Evolutionary conservation across 2,888 invertebrate genomes (phyloP), one percentile per base, ranked within the genome.

Genomic region (Rosalia funebris): DNA sequence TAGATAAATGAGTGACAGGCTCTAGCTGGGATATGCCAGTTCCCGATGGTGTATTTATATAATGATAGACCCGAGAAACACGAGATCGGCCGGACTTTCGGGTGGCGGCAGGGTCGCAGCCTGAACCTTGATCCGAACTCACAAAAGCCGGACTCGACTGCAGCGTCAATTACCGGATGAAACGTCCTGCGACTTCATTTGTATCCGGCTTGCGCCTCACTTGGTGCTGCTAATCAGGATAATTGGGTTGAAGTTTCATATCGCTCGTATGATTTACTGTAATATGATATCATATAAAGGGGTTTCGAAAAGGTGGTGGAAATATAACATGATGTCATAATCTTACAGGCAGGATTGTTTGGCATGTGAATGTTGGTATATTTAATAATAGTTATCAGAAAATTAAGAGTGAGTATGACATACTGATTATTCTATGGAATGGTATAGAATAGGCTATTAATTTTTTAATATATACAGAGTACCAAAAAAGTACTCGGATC

Each of bases 41-140:
- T 79, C 80, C 80, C 80, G 78, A 70, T 77, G 80, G 80, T 80
- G 80, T 80, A 81, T 80, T 81, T 81, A 81, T 80, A 79, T 80
- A 80, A 80, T 80, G 80, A 81, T 79, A 77, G 77, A 78, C 62
- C 62, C 45, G 57, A 52, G 62, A 50, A 62, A 58, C 52, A 58
- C 50, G 57, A 65, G 60, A 62, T 36, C 48, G 1, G 9, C 42
- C 25, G 42, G 36, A 44, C 31, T 66, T 64, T 44, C 56, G 60
- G 57, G 53, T 42, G 53, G 46, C 46, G 44, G 57, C 75, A 68
- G 78, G 80, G 79, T 79, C 79, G 79, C 78, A 79, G 79, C 79
- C 77, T 79, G 79, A 77, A 77, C 79, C 77, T 71, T 75, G 65
- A 62, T 65, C 52, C 63, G 52, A 37, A 56, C 61, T 42, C 34